Conservation (phyloP, 2,113 vertebrate genomes). For the Falco punctatus region DNA sequence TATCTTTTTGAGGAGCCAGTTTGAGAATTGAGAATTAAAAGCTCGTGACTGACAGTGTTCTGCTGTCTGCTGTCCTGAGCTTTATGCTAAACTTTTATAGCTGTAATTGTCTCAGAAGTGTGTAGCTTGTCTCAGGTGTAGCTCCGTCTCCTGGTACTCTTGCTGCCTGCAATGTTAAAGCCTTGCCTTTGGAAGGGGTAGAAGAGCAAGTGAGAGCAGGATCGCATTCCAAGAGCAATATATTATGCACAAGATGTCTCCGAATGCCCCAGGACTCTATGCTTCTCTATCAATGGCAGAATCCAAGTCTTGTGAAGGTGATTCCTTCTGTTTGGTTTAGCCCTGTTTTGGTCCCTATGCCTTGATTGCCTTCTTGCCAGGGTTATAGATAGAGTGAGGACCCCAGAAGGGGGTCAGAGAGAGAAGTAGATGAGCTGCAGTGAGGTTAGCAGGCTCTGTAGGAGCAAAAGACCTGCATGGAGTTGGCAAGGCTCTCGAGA, state of each 20-base stretch:
- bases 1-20: slow-evolving; percentile 13
- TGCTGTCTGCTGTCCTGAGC: slow-evolving; percentile 8
- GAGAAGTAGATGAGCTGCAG: not conserved
- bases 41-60: not conserved
- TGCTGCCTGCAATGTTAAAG: rapidly evolving
- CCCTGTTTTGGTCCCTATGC: not conserved
- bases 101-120: not conserved
- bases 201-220: not conserved
- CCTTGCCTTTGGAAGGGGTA: not conserved
- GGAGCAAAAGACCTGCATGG: not conserved
- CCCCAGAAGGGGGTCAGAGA: not conserved
- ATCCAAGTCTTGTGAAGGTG: not conserved
- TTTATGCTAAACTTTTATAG: not conserved
- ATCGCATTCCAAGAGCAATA: not conserved
- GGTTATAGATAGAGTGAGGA: not conserved
- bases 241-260: not conserved
- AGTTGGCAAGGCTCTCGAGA: not conserved
- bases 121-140: not conserved
- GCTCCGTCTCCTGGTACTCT: not conserved
- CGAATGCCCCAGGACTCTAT: not conserved
- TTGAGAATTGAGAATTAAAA: not conserved
- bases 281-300: not conserved
- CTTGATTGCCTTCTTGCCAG: not conserved
- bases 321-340: not conserved
- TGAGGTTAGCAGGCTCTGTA: rapidly evolving